Conservation (phyloP, 1,140 invertebrate genomes). For the Dendroctonus valens region DNA sequence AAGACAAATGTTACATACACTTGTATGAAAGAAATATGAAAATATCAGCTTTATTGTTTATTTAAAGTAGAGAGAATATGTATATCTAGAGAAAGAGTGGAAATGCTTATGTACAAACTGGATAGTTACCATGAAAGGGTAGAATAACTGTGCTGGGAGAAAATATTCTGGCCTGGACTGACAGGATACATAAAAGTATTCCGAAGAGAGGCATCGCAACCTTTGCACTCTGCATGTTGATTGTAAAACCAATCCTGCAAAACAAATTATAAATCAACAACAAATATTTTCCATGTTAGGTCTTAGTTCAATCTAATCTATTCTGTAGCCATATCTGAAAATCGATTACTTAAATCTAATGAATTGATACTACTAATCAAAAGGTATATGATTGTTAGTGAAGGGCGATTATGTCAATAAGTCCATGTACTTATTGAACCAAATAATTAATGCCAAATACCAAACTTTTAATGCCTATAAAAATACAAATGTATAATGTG, state of each 20-base stretch:
- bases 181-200: constrained; percentile 38
- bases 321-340: too few species aligned
- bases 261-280: background rate
- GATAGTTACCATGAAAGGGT: constrained; percentile 25
- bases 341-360: too few species aligned
- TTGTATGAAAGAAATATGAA: background rate
- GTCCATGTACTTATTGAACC: too few species aligned
- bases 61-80: constrained; percentile 6
- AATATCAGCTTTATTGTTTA: background rate
- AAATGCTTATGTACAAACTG: too few species aligned
- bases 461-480: too few species aligned
- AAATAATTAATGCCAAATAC: too few species aligned
- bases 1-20: constrained; percentile 3
- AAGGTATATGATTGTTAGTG: too few species aligned
- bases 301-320: background rate
- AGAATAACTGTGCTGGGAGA: constrained; percentile 6
- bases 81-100: too few species aligned
- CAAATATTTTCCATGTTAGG: background rate
- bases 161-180: constrained; percentile 38
- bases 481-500: too few species aligned
- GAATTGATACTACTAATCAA: too few species aligned
- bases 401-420: too few species aligned
- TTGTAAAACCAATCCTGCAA: constrained; percentile 9
- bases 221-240: constrained; percentile 33
- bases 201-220: constrained; percentile 38